phyloP scores from a whole-genome alignment of 2,888 invertebrate species.

The Chymomyza caudatula region DNA sequence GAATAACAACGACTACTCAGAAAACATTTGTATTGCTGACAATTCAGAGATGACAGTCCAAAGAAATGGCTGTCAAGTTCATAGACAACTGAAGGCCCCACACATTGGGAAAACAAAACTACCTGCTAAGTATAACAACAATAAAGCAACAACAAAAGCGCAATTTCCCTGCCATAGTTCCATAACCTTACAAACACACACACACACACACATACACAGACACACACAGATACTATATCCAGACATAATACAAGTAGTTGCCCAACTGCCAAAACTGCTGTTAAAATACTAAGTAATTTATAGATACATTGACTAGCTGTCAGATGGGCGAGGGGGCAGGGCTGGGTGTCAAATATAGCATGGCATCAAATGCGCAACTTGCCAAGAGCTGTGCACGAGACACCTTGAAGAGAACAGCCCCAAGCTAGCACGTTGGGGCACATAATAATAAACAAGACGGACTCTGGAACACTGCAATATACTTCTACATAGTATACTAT shows the following conservation, averaged over 20 bases:
- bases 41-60: constrained; percentile 13
- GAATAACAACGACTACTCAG: constrained; percentile 42
- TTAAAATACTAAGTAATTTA: constrained; percentile 72
- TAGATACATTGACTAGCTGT: constrained; percentile 66
- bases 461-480: not conserved
- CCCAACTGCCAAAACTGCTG: constrained; percentile 42
- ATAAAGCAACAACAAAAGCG: constrained; percentile 58
- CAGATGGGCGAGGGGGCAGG: constrained; percentile 16
- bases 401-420: constrained; percentile 48
- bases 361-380: constrained; percentile 62
- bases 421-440: constrained; percentile 26
- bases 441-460: constrained; percentile 67
- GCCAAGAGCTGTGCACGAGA: constrained; percentile 56
- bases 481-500: not conserved
- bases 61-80: constrained; percentile 44
- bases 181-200: constrained; percentile 14
- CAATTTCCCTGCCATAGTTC: constrained; percentile 34
- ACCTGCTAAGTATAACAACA: constrained; percentile 41
- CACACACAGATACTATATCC: constrained; percentile 23
- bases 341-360: too few species aligned
- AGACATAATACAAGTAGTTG: constrained; percentile 57
- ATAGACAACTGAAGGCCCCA: constrained; percentile 16
- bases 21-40: constrained; percentile 23
- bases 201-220: constrained; percentile 18
- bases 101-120: not conserved